These are phyloP conservation scores for Laticauda colubrina DNA, from an alignment of 2,113 vertebrate genomes.

Conservation along the genomic window DNA sequence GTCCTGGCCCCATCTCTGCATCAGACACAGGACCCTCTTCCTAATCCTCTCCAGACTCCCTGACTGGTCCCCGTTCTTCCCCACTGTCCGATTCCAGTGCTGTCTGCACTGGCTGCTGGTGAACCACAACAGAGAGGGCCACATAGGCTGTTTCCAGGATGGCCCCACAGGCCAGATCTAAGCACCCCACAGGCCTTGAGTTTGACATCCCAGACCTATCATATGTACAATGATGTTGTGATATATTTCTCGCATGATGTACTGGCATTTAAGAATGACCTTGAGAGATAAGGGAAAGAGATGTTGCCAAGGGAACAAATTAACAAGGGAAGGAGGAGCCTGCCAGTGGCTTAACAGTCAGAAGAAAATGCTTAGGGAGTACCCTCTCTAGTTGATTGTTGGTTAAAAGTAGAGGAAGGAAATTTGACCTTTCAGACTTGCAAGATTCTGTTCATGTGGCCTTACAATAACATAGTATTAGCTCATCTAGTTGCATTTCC, in stretches of 20 bases:
- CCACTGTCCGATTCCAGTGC: no score
- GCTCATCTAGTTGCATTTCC: background rate
- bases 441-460: background rate
- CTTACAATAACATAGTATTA: background rate
- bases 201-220: background rate
- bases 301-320: background rate
- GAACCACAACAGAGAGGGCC: no score
- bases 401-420: background rate
- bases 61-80: no score
- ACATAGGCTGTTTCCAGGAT: no score
- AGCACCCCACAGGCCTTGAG: no score
- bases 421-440: background rate
- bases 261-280: no score
- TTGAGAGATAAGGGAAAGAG: background rate
- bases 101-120: no score
- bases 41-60: no score
- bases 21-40: no score
- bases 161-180: no score
- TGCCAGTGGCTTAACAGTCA: background rate
- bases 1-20: no score
- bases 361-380: background rate
- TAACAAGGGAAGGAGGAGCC: background rate
- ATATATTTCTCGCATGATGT: background rate
- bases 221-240: background rate
- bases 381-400: background rate